phyloP scores from a whole-genome alignment of 2,113 vertebrate species.

The Pangasianodon gigas region DNA sequence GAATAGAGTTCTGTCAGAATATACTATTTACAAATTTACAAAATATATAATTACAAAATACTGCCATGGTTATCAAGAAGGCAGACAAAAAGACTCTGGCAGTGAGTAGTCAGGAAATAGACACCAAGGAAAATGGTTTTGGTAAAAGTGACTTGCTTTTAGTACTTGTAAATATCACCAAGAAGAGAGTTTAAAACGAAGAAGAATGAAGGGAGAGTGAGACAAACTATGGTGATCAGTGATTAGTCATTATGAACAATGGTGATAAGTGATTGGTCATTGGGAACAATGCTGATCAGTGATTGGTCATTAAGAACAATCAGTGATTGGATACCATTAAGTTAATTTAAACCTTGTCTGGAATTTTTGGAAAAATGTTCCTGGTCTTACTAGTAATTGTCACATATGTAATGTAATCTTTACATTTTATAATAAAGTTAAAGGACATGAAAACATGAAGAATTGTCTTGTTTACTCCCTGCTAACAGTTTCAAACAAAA shows the following conservation, averaged over 20 bases:
- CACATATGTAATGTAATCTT: too few relatives aligned
- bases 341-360: neutral
- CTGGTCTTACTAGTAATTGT: too few relatives aligned
- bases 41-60: neutral
- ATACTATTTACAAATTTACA: neutral
- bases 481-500: neutral
- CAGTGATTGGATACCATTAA: neutral
- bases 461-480: neutral
- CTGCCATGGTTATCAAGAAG: neutral
- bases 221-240: neutral
- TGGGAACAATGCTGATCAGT: neutral
- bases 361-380: too few relatives aligned
- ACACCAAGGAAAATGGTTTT: neutral
- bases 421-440: neutral
- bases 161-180: neutral
- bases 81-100: neutral
- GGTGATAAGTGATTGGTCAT: neutral
- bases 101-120: neutral
- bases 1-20: neutral
- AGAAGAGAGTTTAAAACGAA: neutral
- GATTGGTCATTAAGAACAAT: neutral
- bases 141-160: neutral
- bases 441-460: neutral
- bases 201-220: neutral
- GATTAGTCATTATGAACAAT: neutral